phyloP scores from a whole-genome alignment of 2,888 invertebrate species.

The Folsomia candida region DNA sequence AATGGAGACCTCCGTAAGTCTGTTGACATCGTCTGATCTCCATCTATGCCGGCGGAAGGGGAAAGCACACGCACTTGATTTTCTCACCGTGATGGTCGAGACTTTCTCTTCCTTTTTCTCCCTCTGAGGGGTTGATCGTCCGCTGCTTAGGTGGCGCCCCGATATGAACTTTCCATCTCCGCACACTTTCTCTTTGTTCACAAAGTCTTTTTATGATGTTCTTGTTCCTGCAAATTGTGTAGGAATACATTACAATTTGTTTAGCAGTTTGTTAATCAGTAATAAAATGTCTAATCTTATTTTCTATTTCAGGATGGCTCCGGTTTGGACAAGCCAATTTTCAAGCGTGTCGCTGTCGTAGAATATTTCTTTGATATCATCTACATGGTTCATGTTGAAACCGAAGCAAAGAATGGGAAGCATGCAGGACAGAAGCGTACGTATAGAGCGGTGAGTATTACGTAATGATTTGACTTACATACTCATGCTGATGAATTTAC shows the following conservation, averaged over 20 bases:
- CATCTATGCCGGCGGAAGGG: background rate
- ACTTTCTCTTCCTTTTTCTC: background rate
- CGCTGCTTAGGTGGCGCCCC: background rate
- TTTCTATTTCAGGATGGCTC: conserved; percentile 37
- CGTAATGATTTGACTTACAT: conserved; percentile 1
- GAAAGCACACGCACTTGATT: background rate
- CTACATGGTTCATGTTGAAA: conserved; percentile 89
- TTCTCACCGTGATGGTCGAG: background rate
- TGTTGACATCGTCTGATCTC: background rate
- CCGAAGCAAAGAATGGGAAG: conserved; percentile 86
- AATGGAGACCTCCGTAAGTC: background rate
- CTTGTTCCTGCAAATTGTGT: too few relatives aligned
- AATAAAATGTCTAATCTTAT: conserved; percentile 4
- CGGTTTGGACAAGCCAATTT: conserved; percentile 56
- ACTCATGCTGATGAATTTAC: conserved; percentile 1
- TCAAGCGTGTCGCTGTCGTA: conserved; percentile 91
- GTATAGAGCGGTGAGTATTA: conserved; percentile 80
- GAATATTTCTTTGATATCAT: conserved; percentile 97
- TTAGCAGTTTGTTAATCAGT: too few relatives aligned
- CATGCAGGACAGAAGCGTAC: conserved; percentile 97
- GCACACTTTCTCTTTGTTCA: background rate
- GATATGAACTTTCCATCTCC: background rate
- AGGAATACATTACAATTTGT: background rate
- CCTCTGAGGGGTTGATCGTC: background rate
- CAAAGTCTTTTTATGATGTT: background rate